Evolutionary conservation across 2,797 vertebrate genomes (phyloP).

Genomic region (Buceros bicornis): DNA sequence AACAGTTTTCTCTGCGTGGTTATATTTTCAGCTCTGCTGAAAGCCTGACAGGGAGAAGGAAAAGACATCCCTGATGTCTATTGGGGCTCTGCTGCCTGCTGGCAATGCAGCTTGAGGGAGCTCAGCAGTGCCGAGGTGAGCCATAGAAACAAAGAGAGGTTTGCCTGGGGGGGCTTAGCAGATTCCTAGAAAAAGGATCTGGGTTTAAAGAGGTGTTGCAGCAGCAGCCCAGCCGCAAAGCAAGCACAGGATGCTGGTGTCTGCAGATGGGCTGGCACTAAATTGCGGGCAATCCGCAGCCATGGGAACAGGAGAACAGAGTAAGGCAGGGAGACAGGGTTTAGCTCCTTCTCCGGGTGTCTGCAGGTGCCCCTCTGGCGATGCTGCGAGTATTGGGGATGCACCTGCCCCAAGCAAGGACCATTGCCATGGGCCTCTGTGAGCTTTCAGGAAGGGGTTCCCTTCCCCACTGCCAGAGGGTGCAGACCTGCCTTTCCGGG

Average conservation of each 20-base stretch:
- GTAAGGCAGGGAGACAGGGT: neutral
- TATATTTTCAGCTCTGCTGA: neutral
- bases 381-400: rapidly evolving
- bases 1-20: neutral
- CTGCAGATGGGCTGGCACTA: neutral
- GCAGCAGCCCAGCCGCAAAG: neutral
- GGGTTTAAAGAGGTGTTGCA: neutral
- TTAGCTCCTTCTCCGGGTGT: neutral
- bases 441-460: neutral
- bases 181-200: neutral
- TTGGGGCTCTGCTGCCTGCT: neutral
- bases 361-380: neutral
- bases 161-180: neutral
- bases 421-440: rapidly evolving
- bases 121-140: neutral
- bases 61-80: neutral
- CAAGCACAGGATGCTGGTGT: neutral
- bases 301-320: neutral
- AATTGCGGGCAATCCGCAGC: neutral
- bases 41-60: neutral
- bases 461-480: neutral
- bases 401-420: neutral
- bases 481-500: neutral
- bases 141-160: neutral
- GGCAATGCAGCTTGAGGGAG: neutral